Evolutionary conservation across 2,888 invertebrate species (phyloP).

Genomic region (Mesoligia furuncula): DNA sequence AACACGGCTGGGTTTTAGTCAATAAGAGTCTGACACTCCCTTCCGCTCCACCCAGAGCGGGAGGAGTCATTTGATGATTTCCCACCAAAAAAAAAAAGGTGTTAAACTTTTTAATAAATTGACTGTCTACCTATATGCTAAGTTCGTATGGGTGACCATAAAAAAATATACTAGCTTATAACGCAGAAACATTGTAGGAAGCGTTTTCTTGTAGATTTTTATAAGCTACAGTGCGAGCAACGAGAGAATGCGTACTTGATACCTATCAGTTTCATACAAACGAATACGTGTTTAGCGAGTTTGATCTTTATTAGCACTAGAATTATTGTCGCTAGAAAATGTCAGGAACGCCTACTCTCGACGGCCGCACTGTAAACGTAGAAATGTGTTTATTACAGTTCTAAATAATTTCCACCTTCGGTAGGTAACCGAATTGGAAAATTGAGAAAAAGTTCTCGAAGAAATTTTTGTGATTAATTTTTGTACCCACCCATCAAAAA

Average conservation of each 20-base stretch:
- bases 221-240: background rate
- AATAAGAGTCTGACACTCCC: too few relatives aligned
- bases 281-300: background rate
- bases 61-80: too few relatives aligned
- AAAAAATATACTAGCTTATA: background rate
- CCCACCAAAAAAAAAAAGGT: too few relatives aligned
- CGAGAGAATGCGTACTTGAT: background rate
- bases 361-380: background rate
- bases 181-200: background rate
- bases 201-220: background rate
- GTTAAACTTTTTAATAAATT: background rate
- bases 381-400: background rate
- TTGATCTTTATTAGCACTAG: background rate
- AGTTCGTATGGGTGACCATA: background rate
- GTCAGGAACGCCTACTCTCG: too few relatives aligned
- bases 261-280: background rate
- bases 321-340: background rate
- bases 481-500: background rate
- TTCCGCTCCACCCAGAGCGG: too few relatives aligned
- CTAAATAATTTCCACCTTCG: background rate
- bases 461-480: background rate
- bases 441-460: background rate
- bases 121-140: background rate
- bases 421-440: slow-evolving; percentile 14
- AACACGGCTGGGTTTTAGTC: too few relatives aligned